Evolutionary conservation across 2,113 vertebrate genomes (phyloP).

Genomic region (Pagrus major): DNA sequence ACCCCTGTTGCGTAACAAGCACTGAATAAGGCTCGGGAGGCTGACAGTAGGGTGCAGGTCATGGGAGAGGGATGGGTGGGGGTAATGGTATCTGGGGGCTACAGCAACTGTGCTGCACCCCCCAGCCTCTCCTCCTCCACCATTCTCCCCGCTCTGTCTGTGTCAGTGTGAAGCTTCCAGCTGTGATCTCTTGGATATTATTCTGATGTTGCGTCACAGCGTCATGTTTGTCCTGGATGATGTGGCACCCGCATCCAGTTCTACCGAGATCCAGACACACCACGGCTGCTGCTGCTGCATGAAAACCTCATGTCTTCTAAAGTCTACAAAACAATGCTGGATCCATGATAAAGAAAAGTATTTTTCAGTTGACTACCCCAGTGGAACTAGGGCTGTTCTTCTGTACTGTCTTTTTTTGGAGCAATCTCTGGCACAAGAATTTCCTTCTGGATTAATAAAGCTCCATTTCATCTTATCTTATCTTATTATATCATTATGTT

Average conservation of each 20-base stretch:
- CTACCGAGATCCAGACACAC: neutral
- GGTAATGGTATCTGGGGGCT: neutral
- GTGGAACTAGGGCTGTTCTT: too few species aligned
- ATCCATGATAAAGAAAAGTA: neutral
- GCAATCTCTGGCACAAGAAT: too few species aligned
- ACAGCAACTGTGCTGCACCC: neutral
- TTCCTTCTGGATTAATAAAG: too few species aligned
- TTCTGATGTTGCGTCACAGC: constrained; percentile 49
- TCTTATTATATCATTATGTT: too few species aligned
- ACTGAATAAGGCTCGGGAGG: constrained; percentile 33
- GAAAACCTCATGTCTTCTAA: neutral
- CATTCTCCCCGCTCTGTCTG: neutral
- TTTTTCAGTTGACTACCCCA: neutral
- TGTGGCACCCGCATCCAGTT: neutral
- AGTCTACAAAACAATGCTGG: neutral
- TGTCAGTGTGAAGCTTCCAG: constrained; percentile 18
- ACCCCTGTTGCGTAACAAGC: constrained; percentile 58
- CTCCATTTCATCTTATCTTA: too few species aligned
- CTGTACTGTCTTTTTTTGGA: too few species aligned
- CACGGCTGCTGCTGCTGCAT: neutral
- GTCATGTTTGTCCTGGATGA: constrained; percentile 9
- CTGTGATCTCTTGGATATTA: constrained; percentile 31
- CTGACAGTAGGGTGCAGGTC: constrained; percentile 31
- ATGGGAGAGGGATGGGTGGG: neutral
- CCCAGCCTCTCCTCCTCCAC: neutral